Conservation (phyloP, 2,888 invertebrate species). For the Ormia ochracea region DNA sequence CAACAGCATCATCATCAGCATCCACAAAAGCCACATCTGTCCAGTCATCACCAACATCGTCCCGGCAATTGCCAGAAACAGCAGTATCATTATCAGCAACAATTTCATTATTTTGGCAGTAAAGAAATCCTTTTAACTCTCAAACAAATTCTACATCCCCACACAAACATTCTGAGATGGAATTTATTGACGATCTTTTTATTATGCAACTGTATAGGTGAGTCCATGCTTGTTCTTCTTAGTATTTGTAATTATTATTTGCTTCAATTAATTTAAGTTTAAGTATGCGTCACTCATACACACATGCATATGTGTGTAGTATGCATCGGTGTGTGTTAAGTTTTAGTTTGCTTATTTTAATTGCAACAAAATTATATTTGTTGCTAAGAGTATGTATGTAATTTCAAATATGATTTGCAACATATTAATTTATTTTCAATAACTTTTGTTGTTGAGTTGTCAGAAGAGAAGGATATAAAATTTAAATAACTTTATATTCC, state of each 20-base stretch:
- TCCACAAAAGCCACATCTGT: conserved; percentile 28
- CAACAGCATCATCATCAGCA: conserved; percentile 52
- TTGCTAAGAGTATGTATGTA: conserved; percentile 43
- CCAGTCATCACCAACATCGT: conserved; percentile 8
- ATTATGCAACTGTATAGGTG: conserved; percentile 75
- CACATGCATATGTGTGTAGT: not conserved
- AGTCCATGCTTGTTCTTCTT: conserved; percentile 62
- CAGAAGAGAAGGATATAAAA: not conserved
- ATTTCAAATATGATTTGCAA: conserved; percentile 27
- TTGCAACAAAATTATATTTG: conserved; percentile 7
- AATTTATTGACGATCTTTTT: conserved; percentile 70
- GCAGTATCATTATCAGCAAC: conserved; percentile 46
- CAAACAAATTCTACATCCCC: conserved; percentile 58
- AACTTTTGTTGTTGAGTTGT: not conserved
- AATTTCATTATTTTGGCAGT: conserved; percentile 41
- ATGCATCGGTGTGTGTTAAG: conserved; percentile 14
- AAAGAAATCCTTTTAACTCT: conserved; percentile 62
- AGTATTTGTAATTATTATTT: conserved; percentile 14
- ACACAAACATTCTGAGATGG: conserved; percentile 67
- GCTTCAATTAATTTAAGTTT: not conserved
- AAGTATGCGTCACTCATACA: not conserved
- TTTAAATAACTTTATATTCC: not conserved
- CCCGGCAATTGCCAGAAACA: not conserved
- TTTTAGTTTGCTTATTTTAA: not conserved
- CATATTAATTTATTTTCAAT: not conserved